A percentile compares a stretch with the other conserved stretches of the same genome.
Conservation (phyloP, 2,113 vertebrate genomes). For the Tor tambroides region DNA sequence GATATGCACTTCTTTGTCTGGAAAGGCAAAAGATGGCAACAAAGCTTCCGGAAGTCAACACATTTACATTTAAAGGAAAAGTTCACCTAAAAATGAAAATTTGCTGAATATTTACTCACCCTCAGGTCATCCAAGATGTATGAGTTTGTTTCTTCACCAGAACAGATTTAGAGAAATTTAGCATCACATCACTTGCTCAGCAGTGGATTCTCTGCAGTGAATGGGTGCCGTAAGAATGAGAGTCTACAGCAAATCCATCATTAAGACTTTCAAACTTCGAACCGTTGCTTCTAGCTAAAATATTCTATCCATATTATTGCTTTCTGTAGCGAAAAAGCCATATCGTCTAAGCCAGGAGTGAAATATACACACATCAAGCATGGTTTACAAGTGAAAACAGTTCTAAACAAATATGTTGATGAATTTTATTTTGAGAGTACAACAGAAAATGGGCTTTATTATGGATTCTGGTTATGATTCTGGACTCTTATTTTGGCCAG, state of each 20-base stretch:
- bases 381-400: not conserved
- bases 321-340: not conserved
- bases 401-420: not conserved
- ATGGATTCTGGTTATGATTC: not conserved
- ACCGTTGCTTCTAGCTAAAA: not conserved
- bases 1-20: not conserved
- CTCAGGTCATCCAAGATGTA: not conserved
- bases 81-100: not conserved
- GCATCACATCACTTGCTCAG: not conserved
- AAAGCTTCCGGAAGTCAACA: not conserved
- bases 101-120: too few species aligned
- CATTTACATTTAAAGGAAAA: not conserved
- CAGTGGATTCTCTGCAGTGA: not conserved
- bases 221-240: not conserved
- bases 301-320: not conserved
- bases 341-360: not conserved
- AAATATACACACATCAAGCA: not conserved
- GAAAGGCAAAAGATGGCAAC: not conserved
- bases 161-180: not conserved
- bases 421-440: not conserved
- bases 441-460: not conserved
- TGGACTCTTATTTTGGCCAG: too few species aligned
- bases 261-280: not conserved
- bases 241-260: not conserved
- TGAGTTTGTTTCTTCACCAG: not conserved